These are phyloP conservation scores for Drosophila neonasuta DNA, from an alignment of 2,888 invertebrate species.

Conservation along the genomic window DNA sequence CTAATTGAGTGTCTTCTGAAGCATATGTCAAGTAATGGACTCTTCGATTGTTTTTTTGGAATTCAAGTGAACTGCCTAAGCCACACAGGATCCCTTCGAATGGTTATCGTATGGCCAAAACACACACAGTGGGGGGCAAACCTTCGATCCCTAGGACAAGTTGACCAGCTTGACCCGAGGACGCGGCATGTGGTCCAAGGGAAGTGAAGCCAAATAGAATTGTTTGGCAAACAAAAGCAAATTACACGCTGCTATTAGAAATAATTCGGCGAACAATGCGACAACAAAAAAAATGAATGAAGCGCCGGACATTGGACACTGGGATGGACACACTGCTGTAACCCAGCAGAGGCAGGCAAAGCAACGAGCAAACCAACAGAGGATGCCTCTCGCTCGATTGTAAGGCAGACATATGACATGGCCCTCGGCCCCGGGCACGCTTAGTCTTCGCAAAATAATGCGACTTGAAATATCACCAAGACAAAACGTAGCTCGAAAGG, in stretches of 20 bases:
- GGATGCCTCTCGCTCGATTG: conserved; percentile 17
- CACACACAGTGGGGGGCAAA: conserved; percentile 46
- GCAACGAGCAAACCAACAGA: too few species aligned
- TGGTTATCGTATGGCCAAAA: conserved; percentile 14
- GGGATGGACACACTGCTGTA: conserved; percentile 32
- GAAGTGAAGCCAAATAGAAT: conserved; percentile 75
- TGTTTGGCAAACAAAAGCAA: conserved; percentile 76
- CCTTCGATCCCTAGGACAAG: conserved; percentile 4
- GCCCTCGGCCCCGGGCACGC: conserved; percentile 3
- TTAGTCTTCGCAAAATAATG: conserved; percentile 51
- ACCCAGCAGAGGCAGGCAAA: conserved; percentile 3
- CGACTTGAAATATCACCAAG: conserved; percentile 69
- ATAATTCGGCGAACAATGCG: conserved; percentile 68
- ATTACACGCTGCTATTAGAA: conserved; percentile 78
- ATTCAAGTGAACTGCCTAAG: conserved; percentile 39
- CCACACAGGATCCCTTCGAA: conserved; percentile 38
- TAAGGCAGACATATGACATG: conserved; percentile 19
- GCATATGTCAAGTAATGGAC: conserved; percentile 45
- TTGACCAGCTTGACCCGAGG: conserved; percentile 38
- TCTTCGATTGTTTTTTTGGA: conserved; percentile 19
- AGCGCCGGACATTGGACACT: conserved; percentile 63
- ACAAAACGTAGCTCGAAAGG: conserved; percentile 45
- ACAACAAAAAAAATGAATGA: conserved; percentile 21
- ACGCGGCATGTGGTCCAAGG: conserved; percentile 68
- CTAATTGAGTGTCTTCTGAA: conserved; percentile 52